phyloP scores from a whole-genome alignment of 2,888 invertebrate genomes.

The Oxycera nigricornis region DNA sequence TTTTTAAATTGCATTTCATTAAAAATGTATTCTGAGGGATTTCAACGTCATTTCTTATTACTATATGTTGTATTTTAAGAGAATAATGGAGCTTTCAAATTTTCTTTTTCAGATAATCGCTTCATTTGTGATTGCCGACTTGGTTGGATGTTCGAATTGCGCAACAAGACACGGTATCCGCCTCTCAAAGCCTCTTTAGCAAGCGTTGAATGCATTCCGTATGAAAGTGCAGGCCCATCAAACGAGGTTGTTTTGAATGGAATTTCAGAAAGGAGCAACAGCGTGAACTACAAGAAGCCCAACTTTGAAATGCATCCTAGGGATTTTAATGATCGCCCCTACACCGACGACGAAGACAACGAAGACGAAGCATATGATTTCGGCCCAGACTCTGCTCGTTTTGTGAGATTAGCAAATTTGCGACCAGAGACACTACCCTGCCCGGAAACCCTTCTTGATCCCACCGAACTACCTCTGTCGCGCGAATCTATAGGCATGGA shows the following conservation, averaged over 20 bases:
- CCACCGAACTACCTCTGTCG: conserved; percentile 69
- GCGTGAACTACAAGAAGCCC: conserved; percentile 2
- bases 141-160: conserved; percentile 78
- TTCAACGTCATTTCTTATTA: too few species aligned
- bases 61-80: too few species aligned
- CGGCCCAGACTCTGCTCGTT: conserved; percentile 46
- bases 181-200: conserved; percentile 74
- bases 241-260: conserved; percentile 49
- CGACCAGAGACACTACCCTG: conserved; percentile 68
- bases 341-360: conserved; percentile 48
- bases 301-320: conserved; percentile 4
- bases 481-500: conserved; percentile 62
- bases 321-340: conserved; percentile 18
- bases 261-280: conserved; percentile 34
- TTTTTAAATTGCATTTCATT: too few species aligned
- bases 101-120: conserved; percentile 75
- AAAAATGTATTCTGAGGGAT: too few species aligned
- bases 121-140: conserved; percentile 84
- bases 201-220: conserved; percentile 74
- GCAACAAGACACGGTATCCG: conserved; percentile 76
- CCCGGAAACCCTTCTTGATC: conserved; percentile 68
- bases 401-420: conserved; percentile 64
- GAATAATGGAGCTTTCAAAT: too few species aligned
- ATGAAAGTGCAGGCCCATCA: conserved; percentile 47
- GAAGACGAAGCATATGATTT: conserved; percentile 49